Evolutionary conservation across 2,888 invertebrate genomes (phyloP), one percentile per base, ranked within the genome.

Genomic region (Mesorhabditis spiculigera): DNA sequence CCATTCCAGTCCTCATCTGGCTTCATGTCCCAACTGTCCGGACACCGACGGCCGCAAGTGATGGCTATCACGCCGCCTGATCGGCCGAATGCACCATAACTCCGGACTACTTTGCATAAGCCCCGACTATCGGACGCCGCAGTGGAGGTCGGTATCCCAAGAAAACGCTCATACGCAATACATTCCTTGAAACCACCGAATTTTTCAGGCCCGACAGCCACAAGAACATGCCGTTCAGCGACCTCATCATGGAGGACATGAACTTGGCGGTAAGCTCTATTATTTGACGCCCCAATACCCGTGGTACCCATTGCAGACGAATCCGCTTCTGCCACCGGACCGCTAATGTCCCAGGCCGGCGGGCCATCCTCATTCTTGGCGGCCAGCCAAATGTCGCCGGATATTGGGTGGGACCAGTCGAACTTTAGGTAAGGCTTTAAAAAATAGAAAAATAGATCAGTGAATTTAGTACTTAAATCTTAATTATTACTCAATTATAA

Each of bases 331-430:
- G n/a, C 61, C 78, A 78, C 61, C 80, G 41, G 80, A 85, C 68
- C 83, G 45, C 78, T 85, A 71, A 78, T 85, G 66, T 78, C 78
- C 5, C 72, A 75, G 43, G 77, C 78, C 50, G 75, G 74, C 3
- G 78, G 76, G 43, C 80, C 80, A 4, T 78, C 78, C 80, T 78
- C n/a, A 76, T 78, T 68, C n/a, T 71, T 80, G 66, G 74, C 73
- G 16, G 71, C 72, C 66, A 76, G 75, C 6, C 85, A 85, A 71
- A 81, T 85, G 82, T 79, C 79, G 42, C 85, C 85, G 16, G 85
- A 85, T 62, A 82, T 85, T 65, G 78, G 80, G 63, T 85, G 85
- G 85, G 85, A 85, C 67, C 75, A 78, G 43, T 72, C 78, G n/a
- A 77, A 78, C 43, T 80, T 80, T 73, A 75, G 75, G 16, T 78